phyloP scores from a whole-genome alignment of 2,113 vertebrate genomes.

The Raphicerus campestris region DNA sequence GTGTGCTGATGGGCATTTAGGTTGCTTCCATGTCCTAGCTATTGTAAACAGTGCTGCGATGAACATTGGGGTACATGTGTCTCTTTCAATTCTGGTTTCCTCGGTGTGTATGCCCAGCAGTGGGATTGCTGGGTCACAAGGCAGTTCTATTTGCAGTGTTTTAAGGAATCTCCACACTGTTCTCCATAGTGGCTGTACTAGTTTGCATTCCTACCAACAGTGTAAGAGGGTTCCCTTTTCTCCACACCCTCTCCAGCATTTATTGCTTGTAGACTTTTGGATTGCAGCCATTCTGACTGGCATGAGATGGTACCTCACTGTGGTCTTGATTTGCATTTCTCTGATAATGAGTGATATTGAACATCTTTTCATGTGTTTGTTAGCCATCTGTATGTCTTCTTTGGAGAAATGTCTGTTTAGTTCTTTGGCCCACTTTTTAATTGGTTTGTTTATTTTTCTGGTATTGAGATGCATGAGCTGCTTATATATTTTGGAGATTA shows the following conservation, averaged over 20 bases:
- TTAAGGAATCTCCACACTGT: background rate
- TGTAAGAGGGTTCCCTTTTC: background rate
- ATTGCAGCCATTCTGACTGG: background rate
- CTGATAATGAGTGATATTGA: background rate
- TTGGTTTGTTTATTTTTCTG: background rate
- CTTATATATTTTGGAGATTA: background rate
- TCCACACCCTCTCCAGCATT: background rate
- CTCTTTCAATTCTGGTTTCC: background rate
- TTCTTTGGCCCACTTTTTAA: background rate
- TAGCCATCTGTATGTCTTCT: background rate
- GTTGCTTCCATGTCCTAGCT: background rate
- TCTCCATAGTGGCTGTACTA: background rate
- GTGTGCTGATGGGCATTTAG: background rate
- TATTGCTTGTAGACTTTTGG: background rate
- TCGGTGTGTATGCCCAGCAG: background rate
- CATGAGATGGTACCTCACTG: background rate
- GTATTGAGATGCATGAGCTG: background rate
- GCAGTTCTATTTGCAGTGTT: background rate
- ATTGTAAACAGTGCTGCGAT: background rate
- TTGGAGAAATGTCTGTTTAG: background rate
- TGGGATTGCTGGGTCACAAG: fast-evolving
- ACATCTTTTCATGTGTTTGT: background rate
- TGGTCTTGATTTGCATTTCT: background rate
- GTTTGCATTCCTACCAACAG: background rate
- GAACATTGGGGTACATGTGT: fast-evolving